phyloP scores from a whole-genome alignment of 2,888 invertebrate genomes.

The Tridacna crocea region DNA sequence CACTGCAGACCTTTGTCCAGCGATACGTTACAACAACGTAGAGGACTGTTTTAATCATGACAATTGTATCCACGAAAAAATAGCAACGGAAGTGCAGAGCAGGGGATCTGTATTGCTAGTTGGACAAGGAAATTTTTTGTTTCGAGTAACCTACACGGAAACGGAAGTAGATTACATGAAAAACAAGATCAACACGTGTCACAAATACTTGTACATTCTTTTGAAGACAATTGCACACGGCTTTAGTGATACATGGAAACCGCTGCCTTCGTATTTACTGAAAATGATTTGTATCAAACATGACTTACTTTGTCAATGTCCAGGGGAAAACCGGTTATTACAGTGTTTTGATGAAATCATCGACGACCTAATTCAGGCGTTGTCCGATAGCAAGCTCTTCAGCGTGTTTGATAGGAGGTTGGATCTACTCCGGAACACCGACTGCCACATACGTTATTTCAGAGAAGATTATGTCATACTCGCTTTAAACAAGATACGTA shows the following conservation, averaged over 20 bases:
- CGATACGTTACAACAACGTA: neutral
- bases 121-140: neutral
- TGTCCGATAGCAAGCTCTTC: neutral
- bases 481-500: too few relatives aligned
- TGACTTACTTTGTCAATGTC: neutral
- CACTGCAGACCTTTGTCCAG: conserved; percentile 14
- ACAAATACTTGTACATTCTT: conserved; percentile 2
- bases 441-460: too few relatives aligned
- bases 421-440: neutral
- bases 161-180: conserved; percentile 26
- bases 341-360: neutral
- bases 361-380: neutral
- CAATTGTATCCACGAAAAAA: neutral
- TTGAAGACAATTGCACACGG: neutral
- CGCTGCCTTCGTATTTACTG: neutral
- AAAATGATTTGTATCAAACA: conserved; percentile 12
- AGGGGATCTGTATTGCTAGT: neutral
- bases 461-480: too few relatives aligned
- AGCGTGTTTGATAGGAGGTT: neutral
- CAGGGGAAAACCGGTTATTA: neutral
- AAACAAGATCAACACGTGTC: conserved; percentile 7
- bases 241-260: neutral
- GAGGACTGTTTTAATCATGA: neutral
- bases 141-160: conserved; percentile 10
- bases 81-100: neutral